These are phyloP conservation scores for Linnaemya tessellans DNA, from an alignment of 2,888 invertebrate species.

Conservation along the genomic window DNA sequence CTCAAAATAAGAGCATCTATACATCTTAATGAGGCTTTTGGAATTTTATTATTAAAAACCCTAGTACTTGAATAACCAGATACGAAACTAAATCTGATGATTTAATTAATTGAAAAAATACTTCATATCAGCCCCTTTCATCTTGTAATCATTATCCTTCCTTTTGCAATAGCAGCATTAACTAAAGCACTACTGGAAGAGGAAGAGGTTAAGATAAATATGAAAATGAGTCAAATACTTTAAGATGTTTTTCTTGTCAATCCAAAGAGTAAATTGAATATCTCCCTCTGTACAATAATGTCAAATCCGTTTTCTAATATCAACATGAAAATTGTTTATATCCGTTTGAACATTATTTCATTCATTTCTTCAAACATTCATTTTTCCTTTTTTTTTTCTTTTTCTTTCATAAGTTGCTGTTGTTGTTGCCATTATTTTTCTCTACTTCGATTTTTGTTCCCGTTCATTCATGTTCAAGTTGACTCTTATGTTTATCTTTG, in stretches of 20 bases:
- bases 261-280: slow-evolving; percentile 66
- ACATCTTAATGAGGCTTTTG: neutral
- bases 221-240: slow-evolving; percentile 54
- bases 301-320: slow-evolving; percentile 72
- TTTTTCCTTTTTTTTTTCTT: slow-evolving; percentile 16
- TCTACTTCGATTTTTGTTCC: slow-evolving; percentile 13
- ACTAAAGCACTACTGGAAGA: neutral
- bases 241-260: slow-evolving; percentile 68
- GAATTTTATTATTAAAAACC: slow-evolving; percentile 24
- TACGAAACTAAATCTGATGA: slow-evolving; percentile 29
- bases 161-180: slow-evolving; percentile 24
- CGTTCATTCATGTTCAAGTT: slow-evolving; percentile 62
- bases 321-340: slow-evolving; percentile 74
- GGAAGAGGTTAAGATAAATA: slow-evolving; percentile 17
- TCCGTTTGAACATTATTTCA: slow-evolving; percentile 69
- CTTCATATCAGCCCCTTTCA: slow-evolving; percentile 45
- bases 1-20: too few relatives aligned
- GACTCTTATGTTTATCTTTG: slow-evolving; percentile 68
- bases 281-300: slow-evolving; percentile 65
- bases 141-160: slow-evolving; percentile 59
- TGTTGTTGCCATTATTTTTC: slow-evolving; percentile 16
- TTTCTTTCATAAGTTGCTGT: neutral
- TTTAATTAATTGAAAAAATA: slow-evolving; percentile 59
- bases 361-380: slow-evolving; percentile 48
- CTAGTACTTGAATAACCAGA: slow-evolving; percentile 6